These are phyloP conservation scores for Jaculus jaculus DNA, from an alignment of 2,113 vertebrate species.

Conservation along the genomic window DNA sequence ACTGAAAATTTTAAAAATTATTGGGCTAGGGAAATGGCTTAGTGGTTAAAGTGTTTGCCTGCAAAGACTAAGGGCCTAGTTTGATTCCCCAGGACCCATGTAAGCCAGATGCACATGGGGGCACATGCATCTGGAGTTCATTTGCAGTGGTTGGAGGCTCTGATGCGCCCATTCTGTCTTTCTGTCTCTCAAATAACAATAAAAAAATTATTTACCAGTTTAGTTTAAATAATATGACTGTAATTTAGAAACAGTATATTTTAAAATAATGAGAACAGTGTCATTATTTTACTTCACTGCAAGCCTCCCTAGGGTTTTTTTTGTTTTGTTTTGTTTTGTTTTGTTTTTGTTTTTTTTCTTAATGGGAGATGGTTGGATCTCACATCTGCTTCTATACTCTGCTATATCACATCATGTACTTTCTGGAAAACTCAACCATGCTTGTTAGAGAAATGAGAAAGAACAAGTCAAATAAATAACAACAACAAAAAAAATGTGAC, in stretches of 20 bases:
- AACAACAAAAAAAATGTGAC: neutral
- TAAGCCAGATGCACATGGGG: no score
- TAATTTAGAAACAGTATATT: neutral
- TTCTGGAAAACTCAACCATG: neutral
- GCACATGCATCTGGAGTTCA: no score
- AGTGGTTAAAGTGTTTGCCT: no score
- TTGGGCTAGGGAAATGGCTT: no score
- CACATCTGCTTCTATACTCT: neutral
- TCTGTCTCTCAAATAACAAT: no score
- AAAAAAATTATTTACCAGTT: neutral
- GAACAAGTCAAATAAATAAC: neutral
- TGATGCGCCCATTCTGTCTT: no score
- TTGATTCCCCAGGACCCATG: no score
- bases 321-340: no score
- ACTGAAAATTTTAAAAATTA: neutral
- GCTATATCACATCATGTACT: neutral
- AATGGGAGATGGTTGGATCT: neutral
- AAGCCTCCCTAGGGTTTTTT: neutral
- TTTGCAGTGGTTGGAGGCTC: no score
- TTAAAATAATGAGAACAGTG: neutral
- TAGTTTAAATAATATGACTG: slow-evolving; percentile 1
- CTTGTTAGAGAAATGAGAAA: neutral
- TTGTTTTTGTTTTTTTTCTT: no score
- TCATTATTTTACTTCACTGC: neutral
- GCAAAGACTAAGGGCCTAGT: no score